Base-by-base conservation (phyloP, 2,113 vertebrate genomes). In the Oreochromis spilurus region DNA sequence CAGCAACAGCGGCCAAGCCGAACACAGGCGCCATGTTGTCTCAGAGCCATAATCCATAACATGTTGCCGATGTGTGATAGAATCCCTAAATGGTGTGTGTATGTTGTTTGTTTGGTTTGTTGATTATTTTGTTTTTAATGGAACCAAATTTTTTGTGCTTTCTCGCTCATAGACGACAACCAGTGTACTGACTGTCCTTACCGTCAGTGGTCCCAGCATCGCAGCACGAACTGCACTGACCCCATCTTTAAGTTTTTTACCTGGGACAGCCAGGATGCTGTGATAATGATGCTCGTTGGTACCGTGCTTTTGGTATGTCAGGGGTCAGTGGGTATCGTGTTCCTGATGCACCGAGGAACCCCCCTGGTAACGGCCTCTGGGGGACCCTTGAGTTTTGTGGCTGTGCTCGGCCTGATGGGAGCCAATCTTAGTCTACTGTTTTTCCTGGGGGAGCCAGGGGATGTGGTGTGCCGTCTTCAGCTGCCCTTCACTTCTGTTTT, bases 181-280 rank as follows among this genome's bases (percentile, higher is more conserved):
- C 96, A 95, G 88, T 96, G 0, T 90, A 97, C 70, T 26, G 9
- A 0, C 57, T 99, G 96, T 85, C 97, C 77, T 14, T 0, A 7
- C 1, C 83, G 96, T 3, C 94, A 97, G 65, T 98, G 98, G 98
- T 97, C 98, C 1, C 86, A 85, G 0, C 4, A 6, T 0, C 84
- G 86, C 3, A 98, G 97, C 92, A 95, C 90, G 0, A 78, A 0
- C 1, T 98, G 98, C 81, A 93, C 85, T 2, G 2, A 81, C 8
- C 97, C 97, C 38, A 65, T 11, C 8, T 95, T 95, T 84, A 83
- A 78, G 0, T 93, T 95, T 93, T 93, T 98, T 29, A 90, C 85
- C 0, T 98, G 97, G 97, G 16, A 60, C 1, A 92, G 95, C 5
- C 86, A 90, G 0, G 90, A 91, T 2, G 85, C 95, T 31, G 1